A percentile compares a stretch with the other conserved stretches of the same genome.
phyloP scores from a whole-genome alignment of 1,140 invertebrate species.

The Aphelinus certus region DNA sequence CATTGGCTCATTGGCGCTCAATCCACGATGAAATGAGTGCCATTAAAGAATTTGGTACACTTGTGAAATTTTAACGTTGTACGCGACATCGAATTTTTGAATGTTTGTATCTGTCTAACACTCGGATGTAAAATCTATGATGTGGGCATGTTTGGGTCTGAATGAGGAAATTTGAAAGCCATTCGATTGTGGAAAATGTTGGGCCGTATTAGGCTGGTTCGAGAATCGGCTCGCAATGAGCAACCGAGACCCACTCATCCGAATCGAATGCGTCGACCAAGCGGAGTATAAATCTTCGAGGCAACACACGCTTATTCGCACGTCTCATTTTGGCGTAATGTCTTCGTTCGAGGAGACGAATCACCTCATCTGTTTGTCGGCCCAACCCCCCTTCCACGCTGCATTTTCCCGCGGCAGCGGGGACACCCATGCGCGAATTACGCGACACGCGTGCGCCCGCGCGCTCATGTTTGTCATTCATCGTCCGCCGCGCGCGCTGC shows the following conservation, averaged over 20 bases:
- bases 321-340: constrained; percentile 45
- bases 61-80: no score
- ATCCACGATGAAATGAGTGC: no score
- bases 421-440: not conserved
- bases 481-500: no score
- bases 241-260: no score
- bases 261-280: not conserved
- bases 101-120: no score
- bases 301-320: constrained; percentile 28
- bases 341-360: constrained; percentile 22
- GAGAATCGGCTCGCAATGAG: no score
- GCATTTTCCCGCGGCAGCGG: constrained; percentile 32
- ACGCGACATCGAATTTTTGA: no score
- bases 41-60: no score
- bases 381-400: not conserved
- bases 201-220: no score
- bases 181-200: not conserved
- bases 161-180: not conserved
- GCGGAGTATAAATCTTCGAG: constrained; percentile 16
- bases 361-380: constrained; percentile 7
- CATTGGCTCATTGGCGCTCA: no score
- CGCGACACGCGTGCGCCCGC: not conserved
- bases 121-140: no score
- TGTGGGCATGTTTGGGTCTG: no score
- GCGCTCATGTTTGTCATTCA: constrained; percentile 26